Evolutionary conservation across 2,113 vertebrate genomes (phyloP), one percentile per base, ranked within the genome.

Genomic region (Anarhynchus alexandrinus): DNA sequence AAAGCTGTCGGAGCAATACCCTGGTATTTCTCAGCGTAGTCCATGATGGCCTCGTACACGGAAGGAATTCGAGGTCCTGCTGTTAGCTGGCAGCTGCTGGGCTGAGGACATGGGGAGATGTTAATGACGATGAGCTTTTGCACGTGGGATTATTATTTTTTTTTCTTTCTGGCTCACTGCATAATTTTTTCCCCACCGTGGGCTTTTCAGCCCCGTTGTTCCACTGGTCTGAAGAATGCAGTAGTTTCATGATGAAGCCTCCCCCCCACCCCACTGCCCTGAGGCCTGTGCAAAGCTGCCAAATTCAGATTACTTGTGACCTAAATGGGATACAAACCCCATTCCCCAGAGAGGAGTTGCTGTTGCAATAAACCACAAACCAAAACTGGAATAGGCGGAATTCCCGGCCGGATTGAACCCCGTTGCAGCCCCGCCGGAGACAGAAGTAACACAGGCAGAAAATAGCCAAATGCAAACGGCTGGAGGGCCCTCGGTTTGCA

Each of bases 291-390:
- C 0, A 0, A 74, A 87, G 72, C 86, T 91, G 86, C 86, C 86
- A 81, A 67, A 38, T 22, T 45, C 73, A 38, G 43, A 23, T 61
- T n/a, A 32, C 30, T 72, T 27, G 40, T 90, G 82, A 94, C 70
- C 59, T 78, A 81, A 69, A 52, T 52, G 92, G 77, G 86, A 54
- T n/a, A 25, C 3, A 51, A 88, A 40, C 62, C 58, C 59, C 54
- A 3, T 42, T 87, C 78, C 73, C 78, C 2, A 1, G 40, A 84
- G 69, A 82, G 70, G 64, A 85, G 88, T 64, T 47, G 58, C 13
- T 69, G 82, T 38, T 73, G 82, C 79, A 82, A 87, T 18, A 62
- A 95, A 54, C 73, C 94, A 51, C 91, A 90, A 84, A n/a, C 67
- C 78, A 26, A 34, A 86, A 49, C 88, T 72, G 32, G 88, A 73